These are phyloP conservation scores for Geotrypetes seraphini DNA, from an alignment of 2,797 vertebrate species.

Conservation along the genomic window DNA sequence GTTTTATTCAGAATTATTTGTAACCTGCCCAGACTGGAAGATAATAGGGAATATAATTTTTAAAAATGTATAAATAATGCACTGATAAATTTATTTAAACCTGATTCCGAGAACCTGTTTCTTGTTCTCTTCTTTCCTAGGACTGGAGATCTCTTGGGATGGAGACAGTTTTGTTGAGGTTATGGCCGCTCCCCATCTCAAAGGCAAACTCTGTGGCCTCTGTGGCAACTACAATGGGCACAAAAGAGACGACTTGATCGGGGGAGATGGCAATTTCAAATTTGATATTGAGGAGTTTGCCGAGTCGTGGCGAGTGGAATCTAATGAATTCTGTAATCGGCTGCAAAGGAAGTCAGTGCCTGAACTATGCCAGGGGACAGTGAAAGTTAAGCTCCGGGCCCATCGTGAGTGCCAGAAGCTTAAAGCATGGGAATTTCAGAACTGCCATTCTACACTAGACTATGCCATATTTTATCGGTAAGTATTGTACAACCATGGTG, in stretches of 20 bases:
- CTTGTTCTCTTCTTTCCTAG: conserved; percentile 19
- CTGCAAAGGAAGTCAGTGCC: conserved; percentile 62
- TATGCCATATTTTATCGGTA: conserved; percentile 83
- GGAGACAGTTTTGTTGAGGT: conserved; percentile 97
- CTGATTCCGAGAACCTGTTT: too few relatives aligned
- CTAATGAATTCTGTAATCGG: conserved; percentile 81
- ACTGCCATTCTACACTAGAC: conserved; percentile 83
- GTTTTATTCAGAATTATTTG: too few relatives aligned
- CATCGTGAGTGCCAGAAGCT: conserved; percentile 92
- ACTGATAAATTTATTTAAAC: too few relatives aligned
- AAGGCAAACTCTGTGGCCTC: conserved; percentile 84
- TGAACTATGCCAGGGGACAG: conserved; percentile 76
- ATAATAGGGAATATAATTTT: too few relatives aligned
- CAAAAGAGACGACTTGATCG: conserved; percentile 85
- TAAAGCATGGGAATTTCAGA: conserved; percentile 90
- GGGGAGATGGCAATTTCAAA: conserved; percentile 85
- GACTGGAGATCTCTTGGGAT: conserved; percentile 95
- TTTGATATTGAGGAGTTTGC: conserved; percentile 96
- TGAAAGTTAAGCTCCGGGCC: conserved; percentile 85
- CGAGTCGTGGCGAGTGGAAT: conserved; percentile 87
- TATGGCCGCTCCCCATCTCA: conserved; percentile 81
- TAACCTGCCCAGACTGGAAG: too few relatives aligned
- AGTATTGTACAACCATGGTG: too few relatives aligned
- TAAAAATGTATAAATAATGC: too few relatives aligned
- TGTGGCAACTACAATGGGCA: conserved; percentile 97